Evolutionary conservation across 1,140 invertebrate genomes (phyloP).

Genomic region (Drosophila suzukii): DNA sequence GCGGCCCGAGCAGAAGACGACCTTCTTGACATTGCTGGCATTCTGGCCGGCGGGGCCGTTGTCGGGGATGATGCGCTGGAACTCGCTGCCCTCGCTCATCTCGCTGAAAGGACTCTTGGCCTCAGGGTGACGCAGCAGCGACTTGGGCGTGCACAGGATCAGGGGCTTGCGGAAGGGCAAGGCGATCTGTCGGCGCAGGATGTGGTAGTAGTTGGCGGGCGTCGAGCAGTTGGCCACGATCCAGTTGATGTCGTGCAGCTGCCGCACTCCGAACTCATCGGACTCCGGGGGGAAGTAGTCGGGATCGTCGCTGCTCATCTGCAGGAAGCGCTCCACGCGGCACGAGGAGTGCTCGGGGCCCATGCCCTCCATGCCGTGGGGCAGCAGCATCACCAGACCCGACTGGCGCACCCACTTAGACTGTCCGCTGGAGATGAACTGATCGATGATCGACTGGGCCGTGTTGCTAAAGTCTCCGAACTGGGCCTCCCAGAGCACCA

Average conservation of each 20-base stretch:
- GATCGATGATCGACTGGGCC: slow-evolving; percentile 99
- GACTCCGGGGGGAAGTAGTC: slow-evolving; percentile 96
- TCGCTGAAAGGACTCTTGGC: slow-evolving; percentile 97
- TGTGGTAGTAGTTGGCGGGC: slow-evolving; percentile 98
- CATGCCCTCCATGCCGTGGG: slow-evolving; percentile 99
- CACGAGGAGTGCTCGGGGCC: slow-evolving; percentile 99
- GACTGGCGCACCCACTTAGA: slow-evolving; percentile 99
- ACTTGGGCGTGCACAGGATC: slow-evolving; percentile 99
- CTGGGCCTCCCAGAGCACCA: slow-evolving; percentile 99
- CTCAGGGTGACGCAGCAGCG: slow-evolving; percentile 96
- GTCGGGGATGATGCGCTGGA: slow-evolving; percentile 93
- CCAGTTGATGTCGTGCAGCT: slow-evolving; percentile 98
- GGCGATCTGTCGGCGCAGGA: slow-evolving; percentile 96
- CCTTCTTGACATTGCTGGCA: slow-evolving; percentile 90
- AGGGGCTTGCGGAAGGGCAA: slow-evolving; percentile 98
- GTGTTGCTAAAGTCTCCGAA: slow-evolving; percentile 99
- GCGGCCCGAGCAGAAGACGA: slow-evolving; percentile 97
- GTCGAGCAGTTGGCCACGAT: slow-evolving; percentile 98
- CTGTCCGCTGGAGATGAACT: slow-evolving; percentile 98
- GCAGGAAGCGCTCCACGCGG: slow-evolving; percentile 97
- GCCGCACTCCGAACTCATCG: slow-evolving; percentile 94
- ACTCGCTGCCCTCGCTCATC: slow-evolving; percentile 93
- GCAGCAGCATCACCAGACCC: slow-evolving; percentile 96
- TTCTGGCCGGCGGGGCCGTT: slow-evolving; percentile 89
- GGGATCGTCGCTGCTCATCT: slow-evolving; percentile 98